A percentile compares a stretch with the other conserved stretches of the same genome.
phyloP scores from a whole-genome alignment of 2,797 vertebrate genomes.

The Poecilia gillii region DNA sequence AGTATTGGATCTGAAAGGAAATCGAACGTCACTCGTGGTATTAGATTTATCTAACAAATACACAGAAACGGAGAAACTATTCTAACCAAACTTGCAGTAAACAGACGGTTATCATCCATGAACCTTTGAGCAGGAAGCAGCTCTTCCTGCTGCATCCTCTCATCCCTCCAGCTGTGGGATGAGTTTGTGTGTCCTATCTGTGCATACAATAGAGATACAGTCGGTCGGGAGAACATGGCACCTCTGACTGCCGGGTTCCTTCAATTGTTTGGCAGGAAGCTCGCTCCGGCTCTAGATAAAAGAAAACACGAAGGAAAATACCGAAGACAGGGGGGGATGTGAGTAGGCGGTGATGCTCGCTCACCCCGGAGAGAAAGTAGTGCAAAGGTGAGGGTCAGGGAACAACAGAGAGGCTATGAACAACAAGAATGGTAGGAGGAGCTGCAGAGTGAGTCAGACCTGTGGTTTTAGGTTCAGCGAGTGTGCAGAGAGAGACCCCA shows the following conservation, averaged over 20 bases:
- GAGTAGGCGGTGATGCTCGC: constrained; percentile 35
- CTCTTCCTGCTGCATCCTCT: constrained; percentile 65
- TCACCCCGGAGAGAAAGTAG: constrained; percentile 50
- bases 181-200: constrained; percentile 21
- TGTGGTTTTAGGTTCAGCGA: constrained; percentile 32
- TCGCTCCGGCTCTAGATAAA: constrained; percentile 51
- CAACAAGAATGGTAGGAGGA: constrained; percentile 35
- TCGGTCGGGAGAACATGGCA: constrained; percentile 63
- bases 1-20: no score
- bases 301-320: constrained; percentile 49
- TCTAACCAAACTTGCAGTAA: not conserved
- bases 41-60: not conserved
- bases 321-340: constrained; percentile 17
- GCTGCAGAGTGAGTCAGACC: constrained; percentile 57
- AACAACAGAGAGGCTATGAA: constrained; percentile 36
- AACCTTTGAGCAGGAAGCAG: constrained; percentile 56
- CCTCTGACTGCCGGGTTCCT: constrained; percentile 74
- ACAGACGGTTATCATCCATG: constrained; percentile 41
- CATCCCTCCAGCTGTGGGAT: constrained; percentile 35
- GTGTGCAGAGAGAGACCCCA: constrained; percentile 14
- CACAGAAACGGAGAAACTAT: not conserved
- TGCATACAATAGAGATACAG: constrained; percentile 47
- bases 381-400: constrained; percentile 68
- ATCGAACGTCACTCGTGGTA: no score
- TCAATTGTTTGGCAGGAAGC: constrained; percentile 75